Percentiles rank a stretch among this genome's conserved stretches.
Conservation (phyloP, 2,797 vertebrate genomes). For the Meda fulgida region DNA sequence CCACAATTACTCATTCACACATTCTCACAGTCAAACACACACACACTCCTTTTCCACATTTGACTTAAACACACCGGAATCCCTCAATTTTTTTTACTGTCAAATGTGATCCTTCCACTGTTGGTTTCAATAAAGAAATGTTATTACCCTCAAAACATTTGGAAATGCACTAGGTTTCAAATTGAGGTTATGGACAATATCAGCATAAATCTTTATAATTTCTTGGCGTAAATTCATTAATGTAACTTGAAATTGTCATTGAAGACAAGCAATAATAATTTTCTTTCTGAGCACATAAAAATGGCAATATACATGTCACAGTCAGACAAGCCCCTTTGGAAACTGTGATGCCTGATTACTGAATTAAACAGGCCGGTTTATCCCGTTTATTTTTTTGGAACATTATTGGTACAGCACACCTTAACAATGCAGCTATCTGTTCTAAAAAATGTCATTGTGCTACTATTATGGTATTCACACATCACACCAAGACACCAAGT, state of each 20-base stretch:
- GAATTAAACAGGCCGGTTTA: background rate
- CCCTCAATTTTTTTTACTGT: background rate
- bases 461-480: background rate
- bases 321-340: background rate
- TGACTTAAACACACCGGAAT: slow-evolving; percentile 40
- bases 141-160: slow-evolving; percentile 1
- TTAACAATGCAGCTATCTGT: background rate
- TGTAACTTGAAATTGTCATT: background rate
- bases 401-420: background rate
- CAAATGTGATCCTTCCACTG: slow-evolving; percentile 23
- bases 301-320: background rate
- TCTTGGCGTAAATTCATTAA: background rate
- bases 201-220: background rate
- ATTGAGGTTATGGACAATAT: slow-evolving; percentile 15
- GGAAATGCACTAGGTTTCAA: background rate
- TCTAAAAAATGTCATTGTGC: background rate
- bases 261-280: background rate
- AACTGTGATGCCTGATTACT: background rate
- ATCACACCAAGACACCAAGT: background rate
- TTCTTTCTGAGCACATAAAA: background rate
- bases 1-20: slow-evolving; percentile 46
- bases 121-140: slow-evolving; percentile 20
- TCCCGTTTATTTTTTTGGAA: background rate
- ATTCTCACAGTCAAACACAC: slow-evolving; percentile 44
- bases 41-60: slow-evolving; percentile 30